phyloP scores from a whole-genome alignment of 2,888 invertebrate species.

The Peribatodes rhomboidaria region DNA sequence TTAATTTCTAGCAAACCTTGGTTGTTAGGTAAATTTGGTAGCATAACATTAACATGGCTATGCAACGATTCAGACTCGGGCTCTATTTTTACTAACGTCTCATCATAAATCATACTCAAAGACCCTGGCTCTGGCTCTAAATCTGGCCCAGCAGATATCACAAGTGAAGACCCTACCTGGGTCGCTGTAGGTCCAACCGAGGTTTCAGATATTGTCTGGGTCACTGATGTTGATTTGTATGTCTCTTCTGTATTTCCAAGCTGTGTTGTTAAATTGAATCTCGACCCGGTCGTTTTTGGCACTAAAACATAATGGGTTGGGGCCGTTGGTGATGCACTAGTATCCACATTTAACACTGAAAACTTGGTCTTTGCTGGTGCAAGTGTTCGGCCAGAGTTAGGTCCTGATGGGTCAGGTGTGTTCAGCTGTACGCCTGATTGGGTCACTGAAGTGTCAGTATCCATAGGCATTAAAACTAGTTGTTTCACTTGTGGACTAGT shows the following conservation, averaged over 20 bases:
- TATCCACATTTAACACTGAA: background rate
- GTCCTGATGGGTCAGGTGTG: background rate
- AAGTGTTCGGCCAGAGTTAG: background rate
- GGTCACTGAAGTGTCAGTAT: background rate
- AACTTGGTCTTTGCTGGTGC: background rate
- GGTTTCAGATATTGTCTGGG: background rate
- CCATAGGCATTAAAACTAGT: background rate
- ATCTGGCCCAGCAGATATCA: background rate
- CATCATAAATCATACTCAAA: background rate
- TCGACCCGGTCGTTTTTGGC: background rate
- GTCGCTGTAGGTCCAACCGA: background rate
- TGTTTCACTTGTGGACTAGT: background rate
- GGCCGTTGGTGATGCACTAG: background rate
- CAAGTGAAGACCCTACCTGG: background rate
- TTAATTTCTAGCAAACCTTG: background rate
- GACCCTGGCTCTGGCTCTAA: background rate
- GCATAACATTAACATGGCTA: background rate
- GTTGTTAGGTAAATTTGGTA: background rate
- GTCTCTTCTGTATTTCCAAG: background rate
- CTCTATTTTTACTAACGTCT: background rate
- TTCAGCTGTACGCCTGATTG: background rate
- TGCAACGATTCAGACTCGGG: background rate
- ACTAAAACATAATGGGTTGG: background rate
- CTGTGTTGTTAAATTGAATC: background rate
- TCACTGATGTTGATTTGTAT: background rate